Conservation (phyloP, 1,140 invertebrate genomes). For the Maniola jurtina region DNA sequence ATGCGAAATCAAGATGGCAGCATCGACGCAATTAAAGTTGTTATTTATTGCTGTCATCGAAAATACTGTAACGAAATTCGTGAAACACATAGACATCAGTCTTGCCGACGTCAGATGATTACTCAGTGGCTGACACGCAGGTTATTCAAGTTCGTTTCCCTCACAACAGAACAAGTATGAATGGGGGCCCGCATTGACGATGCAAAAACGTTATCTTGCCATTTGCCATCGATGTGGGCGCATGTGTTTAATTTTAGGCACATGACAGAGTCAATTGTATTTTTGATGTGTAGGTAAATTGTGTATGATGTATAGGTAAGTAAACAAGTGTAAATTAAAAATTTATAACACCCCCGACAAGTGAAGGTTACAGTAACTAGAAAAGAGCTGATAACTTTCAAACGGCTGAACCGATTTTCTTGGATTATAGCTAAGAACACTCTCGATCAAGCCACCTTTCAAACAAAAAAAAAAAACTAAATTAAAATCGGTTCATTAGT, state of each 20-base stretch:
- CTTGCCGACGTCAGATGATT: constrained; percentile 37
- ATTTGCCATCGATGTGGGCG: constrained; percentile 5
- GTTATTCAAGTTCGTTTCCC: constrained; percentile 57
- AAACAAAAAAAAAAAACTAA: too few relatives aligned
- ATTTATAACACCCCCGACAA: too few relatives aligned
- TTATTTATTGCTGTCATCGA: constrained; percentile 38
- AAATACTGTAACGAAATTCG: constrained; percentile 36
- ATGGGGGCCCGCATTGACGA: constrained; percentile 35
- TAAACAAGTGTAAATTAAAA: too few relatives aligned
- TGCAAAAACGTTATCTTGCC: constrained; percentile 17
- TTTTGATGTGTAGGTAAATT: background rate
- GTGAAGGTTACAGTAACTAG: too few relatives aligned
- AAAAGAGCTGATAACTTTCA: too few relatives aligned
- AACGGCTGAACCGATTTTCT: too few relatives aligned
- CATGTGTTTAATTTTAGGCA: background rate
- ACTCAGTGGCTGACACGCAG: constrained; percentile 50
- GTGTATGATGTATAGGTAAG: too few relatives aligned
- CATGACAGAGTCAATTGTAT: background rate
- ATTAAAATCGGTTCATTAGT: too few relatives aligned
- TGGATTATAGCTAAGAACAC: too few relatives aligned
- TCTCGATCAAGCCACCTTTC: too few relatives aligned
- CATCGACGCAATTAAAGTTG: constrained; percentile 34
- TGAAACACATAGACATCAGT: constrained; percentile 28
- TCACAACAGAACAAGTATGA: constrained; percentile 49
- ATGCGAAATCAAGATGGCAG: constrained; percentile 20